phyloP scores from a whole-genome alignment of 1,140 invertebrate species.

The Papilio aristodemus region DNA sequence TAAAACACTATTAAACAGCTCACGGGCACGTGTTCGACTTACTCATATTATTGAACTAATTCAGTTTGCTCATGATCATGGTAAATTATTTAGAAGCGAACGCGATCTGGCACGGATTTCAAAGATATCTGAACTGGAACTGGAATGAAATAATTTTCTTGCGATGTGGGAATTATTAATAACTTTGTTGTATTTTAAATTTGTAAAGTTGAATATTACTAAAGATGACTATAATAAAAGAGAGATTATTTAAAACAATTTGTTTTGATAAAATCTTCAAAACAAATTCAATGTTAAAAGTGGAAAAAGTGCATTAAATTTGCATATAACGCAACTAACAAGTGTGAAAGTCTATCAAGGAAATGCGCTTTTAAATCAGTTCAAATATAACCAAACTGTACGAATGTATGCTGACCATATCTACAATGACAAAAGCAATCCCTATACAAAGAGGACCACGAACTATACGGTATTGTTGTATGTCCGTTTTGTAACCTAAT shows the following conservation, averaged over 20 bases:
- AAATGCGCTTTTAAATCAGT: not conserved
- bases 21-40: not conserved
- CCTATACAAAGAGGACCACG: not conserved
- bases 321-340: no score
- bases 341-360: no score
- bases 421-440: constrained; percentile 11
- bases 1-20: constrained; percentile 30
- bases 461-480: constrained; percentile 1
- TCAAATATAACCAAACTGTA: not conserved
- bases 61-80: not conserved
- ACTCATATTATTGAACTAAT: not conserved
- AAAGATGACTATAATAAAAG: no score
- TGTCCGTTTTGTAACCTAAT: constrained; percentile 23
- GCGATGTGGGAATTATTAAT: not conserved
- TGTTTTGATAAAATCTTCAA: no score
- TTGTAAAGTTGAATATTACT: no score
- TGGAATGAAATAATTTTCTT: not conserved
- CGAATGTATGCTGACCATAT: not conserved
- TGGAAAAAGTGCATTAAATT: no score
- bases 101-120: constrained; percentile 12
- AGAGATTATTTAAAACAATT: no score
- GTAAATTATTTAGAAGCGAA: not conserved
- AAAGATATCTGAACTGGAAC: not conserved
- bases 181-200: no score
- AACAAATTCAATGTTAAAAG: no score